Base-by-base conservation (phyloP, 1,140 invertebrate species). In the Colletes latitarsis region DNA sequence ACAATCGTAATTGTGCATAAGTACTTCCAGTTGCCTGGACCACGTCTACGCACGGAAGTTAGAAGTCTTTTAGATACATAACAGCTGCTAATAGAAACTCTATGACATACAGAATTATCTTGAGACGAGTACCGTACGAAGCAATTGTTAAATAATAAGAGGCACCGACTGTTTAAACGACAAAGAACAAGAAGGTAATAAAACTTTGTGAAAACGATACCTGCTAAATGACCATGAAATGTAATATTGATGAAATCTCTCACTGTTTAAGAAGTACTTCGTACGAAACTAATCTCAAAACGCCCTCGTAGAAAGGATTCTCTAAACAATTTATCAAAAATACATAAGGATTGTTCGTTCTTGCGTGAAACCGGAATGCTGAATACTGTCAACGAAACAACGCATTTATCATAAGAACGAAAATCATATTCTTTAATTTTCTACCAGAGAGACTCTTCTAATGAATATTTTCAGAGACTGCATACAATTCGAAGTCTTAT, bases 51-150 rank as follows among this genome's bases (percentile, higher is more conserved):
- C 63, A 78, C 46, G 73, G 64, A 71, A 64, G 46, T 80, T 75
- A 80, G 49, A 84, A 80, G 58, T 70, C 66, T 85, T 84, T 79
- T n/a, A 66, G 46, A 75, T 81, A 63, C 63, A 62, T 81, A 81
- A 85, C 71, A 85, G 72, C 58, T 81, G 74, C 41, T 81, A 21
- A 39, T 52, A 73, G 14, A 64, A 63, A 52, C 57, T 69, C 43
- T 60, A 17, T 19, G 46, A 9, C 30, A 30, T 39, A 60, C 17
- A 60, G 14, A 5, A 30, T 30, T 60, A 10, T 19, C n/a, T 39
- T 17, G 8, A 57, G 49, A 12, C n/a, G 12, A 60, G 14, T 1
- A 15, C 30, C 9, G 14, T 6, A n/a, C 0, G 0, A 21, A 14
- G 15, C 8, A 21, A 0, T 15, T 21, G 14, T 5, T 21, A 21